These are phyloP conservation scores for Brachionichthys hirsutus DNA, from an alignment of 2,113 vertebrate genomes.

Conservation along the genomic window DNA sequence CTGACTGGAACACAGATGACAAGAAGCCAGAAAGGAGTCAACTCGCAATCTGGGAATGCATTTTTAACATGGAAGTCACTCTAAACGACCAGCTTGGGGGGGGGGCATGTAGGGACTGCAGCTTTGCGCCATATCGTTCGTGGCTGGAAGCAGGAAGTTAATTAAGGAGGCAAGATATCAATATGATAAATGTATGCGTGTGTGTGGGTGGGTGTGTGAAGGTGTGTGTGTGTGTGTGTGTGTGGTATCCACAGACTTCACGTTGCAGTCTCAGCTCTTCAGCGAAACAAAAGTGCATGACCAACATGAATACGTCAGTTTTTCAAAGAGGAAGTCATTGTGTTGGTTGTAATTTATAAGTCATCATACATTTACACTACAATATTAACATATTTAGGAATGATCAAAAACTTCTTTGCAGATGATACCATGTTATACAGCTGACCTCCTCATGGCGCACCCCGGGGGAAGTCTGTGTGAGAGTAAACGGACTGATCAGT, in stretches of 20 bases:
- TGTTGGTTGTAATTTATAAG: constrained; percentile 64
- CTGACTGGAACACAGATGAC: neutral
- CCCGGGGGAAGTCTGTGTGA: constrained; percentile 11
- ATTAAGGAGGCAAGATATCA: constrained; percentile 40
- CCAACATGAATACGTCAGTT: constrained; percentile 50
- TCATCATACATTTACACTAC: constrained; percentile 33
- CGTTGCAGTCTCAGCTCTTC: constrained; percentile 23
- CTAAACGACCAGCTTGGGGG: neutral
- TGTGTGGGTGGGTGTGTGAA: constrained; percentile 9
- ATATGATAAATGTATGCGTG: constrained; percentile 16
- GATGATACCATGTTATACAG: constrained; percentile 20
- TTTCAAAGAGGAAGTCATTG: constrained; percentile 45
- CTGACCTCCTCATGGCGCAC: constrained; percentile 19
- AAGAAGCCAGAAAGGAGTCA: neutral
- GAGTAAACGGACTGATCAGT: constrained; percentile 15
- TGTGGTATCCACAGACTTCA: constrained; percentile 20
- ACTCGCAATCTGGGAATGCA: constrained; percentile 1
- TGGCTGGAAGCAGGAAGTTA: constrained; percentile 18
- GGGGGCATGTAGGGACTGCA: constrained; percentile 2
- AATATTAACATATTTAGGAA: constrained; percentile 47
- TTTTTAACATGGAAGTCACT: neutral
- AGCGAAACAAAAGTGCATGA: constrained; percentile 49
- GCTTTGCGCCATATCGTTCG: constrained; percentile 19
- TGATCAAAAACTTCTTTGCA: constrained; percentile 24
- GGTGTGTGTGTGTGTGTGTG: neutral